These are phyloP conservation scores for Cephonodes hylas DNA, from an alignment of 2,888 invertebrate species.

Conservation along the genomic window DNA sequence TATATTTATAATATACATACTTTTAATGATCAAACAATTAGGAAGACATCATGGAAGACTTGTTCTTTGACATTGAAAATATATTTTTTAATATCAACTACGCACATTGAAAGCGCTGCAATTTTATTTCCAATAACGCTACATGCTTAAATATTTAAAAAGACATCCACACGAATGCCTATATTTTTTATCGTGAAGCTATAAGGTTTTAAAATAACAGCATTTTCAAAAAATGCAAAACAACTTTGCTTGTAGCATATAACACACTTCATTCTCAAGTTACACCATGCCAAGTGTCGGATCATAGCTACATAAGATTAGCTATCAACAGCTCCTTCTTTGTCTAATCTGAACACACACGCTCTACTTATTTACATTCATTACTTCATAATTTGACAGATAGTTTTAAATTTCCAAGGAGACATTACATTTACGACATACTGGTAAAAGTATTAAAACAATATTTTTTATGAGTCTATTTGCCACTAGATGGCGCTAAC, in stretches of 20 bases:
- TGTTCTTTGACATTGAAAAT: slow-evolving; percentile 70
- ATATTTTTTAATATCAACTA: slow-evolving; percentile 42
- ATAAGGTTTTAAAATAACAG: slow-evolving; percentile 21
- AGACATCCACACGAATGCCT: background rate
- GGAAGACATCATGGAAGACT: slow-evolving; percentile 59
- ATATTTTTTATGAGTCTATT: slow-evolving; percentile 26
- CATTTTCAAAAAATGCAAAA: background rate
- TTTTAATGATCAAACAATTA: slow-evolving; percentile 17
- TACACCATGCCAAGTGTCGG: background rate
- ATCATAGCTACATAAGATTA: background rate
- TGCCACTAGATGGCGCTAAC: slow-evolving; percentile 36
- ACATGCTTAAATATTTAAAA: slow-evolving; percentile 29
- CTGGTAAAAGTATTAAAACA: slow-evolving; percentile 17
- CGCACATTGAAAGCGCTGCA: slow-evolving; percentile 42
- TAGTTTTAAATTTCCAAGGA: slow-evolving; percentile 37
- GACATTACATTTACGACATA: background rate
- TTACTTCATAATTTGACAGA: slow-evolving; percentile 65
- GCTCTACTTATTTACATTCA: slow-evolving; percentile 65
- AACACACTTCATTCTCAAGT: background rate
- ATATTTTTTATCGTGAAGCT: background rate
- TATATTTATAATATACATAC: slow-evolving; percentile 25
- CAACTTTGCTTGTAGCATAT: background rate
- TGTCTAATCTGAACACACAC: slow-evolving; percentile 21
- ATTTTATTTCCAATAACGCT: slow-evolving; percentile 31
- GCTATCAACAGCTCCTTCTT: slow-evolving; percentile 16